A percentile compares a stretch with the other conserved stretches of the same genome.
These are phyloP conservation scores for Hymenochirus boettgeri DNA, from an alignment of 2,113 vertebrate species.

Conservation along the genomic window DNA sequence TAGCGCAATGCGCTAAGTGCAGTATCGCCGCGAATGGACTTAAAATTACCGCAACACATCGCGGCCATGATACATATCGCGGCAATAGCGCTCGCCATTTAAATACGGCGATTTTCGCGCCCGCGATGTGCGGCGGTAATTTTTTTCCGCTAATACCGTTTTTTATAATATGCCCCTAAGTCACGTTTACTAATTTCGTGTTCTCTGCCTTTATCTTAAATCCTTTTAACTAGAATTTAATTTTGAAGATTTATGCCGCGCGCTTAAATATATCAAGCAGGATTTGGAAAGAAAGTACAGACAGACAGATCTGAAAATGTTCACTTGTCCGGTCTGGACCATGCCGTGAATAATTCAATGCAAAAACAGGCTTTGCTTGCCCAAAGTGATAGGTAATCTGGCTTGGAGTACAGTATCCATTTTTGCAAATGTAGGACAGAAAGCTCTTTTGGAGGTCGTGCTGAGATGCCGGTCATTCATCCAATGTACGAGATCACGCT, in stretches of 20 bases:
- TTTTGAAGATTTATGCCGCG: slow-evolving; percentile 22
- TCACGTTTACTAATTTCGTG: no score
- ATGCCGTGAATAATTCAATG: slow-evolving; percentile 29
- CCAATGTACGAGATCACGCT: slow-evolving; percentile 29
- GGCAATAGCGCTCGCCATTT: no score
- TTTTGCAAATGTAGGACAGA: slow-evolving; percentile 32
- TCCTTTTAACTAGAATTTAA: slow-evolving; percentile 17
- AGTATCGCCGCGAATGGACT: no score
- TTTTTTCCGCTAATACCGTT: no score
- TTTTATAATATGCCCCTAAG: no score
- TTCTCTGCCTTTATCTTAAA: no score
- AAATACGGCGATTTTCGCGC: no score
- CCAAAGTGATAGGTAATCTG: slow-evolving; percentile 30
- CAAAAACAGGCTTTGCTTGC: slow-evolving; percentile 19
- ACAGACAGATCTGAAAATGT: no score
- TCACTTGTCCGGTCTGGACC: slow-evolving; percentile 27
- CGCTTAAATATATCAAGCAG: slow-evolving; percentile 8
- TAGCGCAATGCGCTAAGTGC: no score
- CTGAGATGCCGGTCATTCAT: slow-evolving; percentile 23
- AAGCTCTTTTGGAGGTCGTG: slow-evolving; percentile 1
- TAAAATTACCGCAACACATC: no score
- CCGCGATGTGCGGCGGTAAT: no score
- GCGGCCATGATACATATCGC: no score
- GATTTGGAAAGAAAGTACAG: background rate
- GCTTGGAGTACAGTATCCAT: slow-evolving; percentile 13